phyloP scores from a whole-genome alignment of 2,797 vertebrate genomes.

The Caiman crocodilus region DNA sequence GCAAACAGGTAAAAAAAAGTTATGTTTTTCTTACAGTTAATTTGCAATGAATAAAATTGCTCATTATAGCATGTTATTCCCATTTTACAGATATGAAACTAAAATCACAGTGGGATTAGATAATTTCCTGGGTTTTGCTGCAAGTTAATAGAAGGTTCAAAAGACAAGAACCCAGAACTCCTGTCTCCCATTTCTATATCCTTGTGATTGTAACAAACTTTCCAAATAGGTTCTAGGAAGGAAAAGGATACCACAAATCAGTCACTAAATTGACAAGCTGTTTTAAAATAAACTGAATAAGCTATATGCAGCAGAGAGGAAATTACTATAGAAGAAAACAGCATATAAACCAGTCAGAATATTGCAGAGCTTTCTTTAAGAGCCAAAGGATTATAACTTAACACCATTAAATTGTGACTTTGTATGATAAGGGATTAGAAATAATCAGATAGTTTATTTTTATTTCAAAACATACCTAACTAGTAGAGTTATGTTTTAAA shows the following conservation, averaged over 20 bases:
- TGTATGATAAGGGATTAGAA: background rate
- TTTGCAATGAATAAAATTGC: background rate
- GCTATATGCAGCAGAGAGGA: background rate
- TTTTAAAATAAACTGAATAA: background rate
- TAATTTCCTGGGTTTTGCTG: background rate
- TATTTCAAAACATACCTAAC: background rate
- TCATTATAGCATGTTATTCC: background rate
- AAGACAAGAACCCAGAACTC: background rate
- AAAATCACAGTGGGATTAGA: background rate
- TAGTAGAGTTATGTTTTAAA: background rate
- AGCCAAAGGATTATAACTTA: background rate
- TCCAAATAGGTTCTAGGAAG: background rate
- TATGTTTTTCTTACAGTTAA: background rate
- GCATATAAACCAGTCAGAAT: background rate
- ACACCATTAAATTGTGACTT: constrained; percentile 10
- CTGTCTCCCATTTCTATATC: background rate
- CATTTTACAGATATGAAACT: background rate
- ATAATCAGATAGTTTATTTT: background rate
- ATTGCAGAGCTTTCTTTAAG: background rate
- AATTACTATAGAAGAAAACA: background rate
- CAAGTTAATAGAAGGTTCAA: background rate
- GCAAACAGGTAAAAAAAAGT: background rate
- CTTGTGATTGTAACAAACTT: background rate
- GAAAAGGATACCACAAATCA: background rate
- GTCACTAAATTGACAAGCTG: background rate